Evolutionary conservation across 2,113 vertebrate species (phyloP).

Genomic region (Cyphomyrus plagiostoma): DNA sequence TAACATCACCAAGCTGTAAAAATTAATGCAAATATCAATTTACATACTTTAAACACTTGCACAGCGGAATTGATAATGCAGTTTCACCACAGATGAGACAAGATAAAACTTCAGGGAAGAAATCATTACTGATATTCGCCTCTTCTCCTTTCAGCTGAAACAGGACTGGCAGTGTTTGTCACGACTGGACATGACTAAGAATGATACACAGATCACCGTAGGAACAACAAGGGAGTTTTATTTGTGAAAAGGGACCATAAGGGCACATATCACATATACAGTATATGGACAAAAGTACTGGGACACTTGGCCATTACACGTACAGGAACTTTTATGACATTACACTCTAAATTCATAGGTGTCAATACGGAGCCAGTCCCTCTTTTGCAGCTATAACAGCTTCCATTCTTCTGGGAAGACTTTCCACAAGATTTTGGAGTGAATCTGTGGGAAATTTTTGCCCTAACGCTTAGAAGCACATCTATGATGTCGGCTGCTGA

Average conservation of each 20-base stretch:
- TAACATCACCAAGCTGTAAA: neutral
- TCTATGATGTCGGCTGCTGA: neutral
- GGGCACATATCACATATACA: neutral
- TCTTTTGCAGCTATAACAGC: too few species aligned
- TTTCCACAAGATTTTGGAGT: neutral
- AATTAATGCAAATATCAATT: neutral
- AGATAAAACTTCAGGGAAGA: neutral
- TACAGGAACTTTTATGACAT: neutral
- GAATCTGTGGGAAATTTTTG: neutral
- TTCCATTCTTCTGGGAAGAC: too few species aligned
- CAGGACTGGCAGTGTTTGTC: neutral
- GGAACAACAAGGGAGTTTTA: neutral
- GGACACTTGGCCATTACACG: neutral
- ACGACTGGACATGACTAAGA: neutral
- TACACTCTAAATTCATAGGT: neutral
- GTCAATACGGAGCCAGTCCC: neutral
- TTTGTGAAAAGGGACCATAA: neutral
- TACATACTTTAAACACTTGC: neutral
- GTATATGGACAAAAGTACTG: neutral
- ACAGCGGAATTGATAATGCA: neutral
- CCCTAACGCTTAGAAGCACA: neutral
- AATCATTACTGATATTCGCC: neutral
- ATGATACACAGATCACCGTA: neutral
- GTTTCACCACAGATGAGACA: neutral
- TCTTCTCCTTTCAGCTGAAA: neutral